phyloP scores from a whole-genome alignment of 2,888 invertebrate genomes.

The Laothoe populi region DNA sequence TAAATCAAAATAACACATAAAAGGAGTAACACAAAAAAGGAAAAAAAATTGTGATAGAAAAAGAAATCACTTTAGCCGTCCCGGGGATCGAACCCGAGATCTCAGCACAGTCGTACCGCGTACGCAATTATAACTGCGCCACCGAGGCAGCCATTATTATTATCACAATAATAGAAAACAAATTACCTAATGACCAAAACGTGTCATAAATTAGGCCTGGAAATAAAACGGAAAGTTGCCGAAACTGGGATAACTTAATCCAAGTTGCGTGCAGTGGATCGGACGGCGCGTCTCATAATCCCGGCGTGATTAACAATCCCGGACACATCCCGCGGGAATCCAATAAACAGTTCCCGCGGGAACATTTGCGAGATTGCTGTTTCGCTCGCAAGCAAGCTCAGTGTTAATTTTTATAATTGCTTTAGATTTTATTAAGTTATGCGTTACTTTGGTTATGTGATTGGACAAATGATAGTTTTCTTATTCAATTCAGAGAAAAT shows the following conservation, averaged over 20 bases:
- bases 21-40: too few relatives aligned
- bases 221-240: background rate
- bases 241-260: constrained; percentile 18
- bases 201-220: background rate
- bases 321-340: constrained; percentile 41
- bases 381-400: constrained; percentile 38
- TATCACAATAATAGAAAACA: background rate
- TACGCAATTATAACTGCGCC: too few relatives aligned
- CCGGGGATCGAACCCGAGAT: too few relatives aligned
- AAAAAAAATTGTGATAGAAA: too few relatives aligned
- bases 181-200: constrained; percentile 4
- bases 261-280: background rate
- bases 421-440: constrained; percentile 10
- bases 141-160: too few relatives aligned
- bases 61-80: too few relatives aligned
- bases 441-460: background rate
- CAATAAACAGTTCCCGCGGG: constrained; percentile 56
- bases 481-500: too few relatives aligned
- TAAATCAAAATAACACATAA: too few relatives aligned
- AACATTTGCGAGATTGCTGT: constrained; percentile 68
- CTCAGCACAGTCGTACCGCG: too few relatives aligned
- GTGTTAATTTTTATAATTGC: constrained; percentile 74
- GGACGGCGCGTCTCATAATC: constrained; percentile 15
- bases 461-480: background rate
- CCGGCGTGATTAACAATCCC: constrained; percentile 35